phyloP scores from a whole-genome alignment of 2,888 invertebrate species.

The Ectobius pallidus region DNA sequence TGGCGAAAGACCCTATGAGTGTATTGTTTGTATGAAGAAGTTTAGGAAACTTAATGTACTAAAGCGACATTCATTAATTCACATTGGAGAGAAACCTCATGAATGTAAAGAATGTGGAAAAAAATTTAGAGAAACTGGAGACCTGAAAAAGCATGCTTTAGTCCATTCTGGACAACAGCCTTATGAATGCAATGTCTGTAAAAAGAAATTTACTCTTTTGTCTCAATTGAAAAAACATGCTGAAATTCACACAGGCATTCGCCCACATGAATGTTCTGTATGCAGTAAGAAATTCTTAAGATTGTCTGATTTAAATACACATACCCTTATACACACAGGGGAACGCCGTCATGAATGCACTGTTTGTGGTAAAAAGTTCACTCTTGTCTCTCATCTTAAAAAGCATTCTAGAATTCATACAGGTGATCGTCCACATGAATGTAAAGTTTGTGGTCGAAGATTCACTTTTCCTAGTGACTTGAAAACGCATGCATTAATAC shows the following conservation, averaged over 20 bases:
- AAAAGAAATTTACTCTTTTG: neutral
- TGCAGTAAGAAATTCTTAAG: neutral
- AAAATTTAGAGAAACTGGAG: neutral
- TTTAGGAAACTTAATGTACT: constrained; percentile 11
- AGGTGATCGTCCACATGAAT: constrained; percentile 10
- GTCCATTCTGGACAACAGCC: constrained; percentile 10
- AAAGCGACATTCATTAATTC: constrained; percentile 14
- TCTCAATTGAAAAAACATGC: constrained; percentile 14
- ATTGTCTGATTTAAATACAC: constrained; percentile 1
- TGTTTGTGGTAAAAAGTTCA: constrained; percentile 8
- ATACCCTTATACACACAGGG: constrained; percentile 5
- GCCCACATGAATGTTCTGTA: constrained; percentile 1
- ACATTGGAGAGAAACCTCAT: constrained; percentile 3
- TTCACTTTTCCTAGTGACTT: constrained; percentile 19
- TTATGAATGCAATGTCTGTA: constrained; percentile 14
- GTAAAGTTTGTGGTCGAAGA: neutral
- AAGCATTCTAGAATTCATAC: constrained; percentile 15
- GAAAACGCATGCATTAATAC: neutral
- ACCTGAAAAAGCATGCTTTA: neutral
- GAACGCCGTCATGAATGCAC: constrained; percentile 7
- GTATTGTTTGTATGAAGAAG: constrained; percentile 14
- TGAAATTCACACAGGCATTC: constrained; percentile 2
- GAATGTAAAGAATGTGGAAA: constrained; percentile 5
- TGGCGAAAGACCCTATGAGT: constrained; percentile 9
- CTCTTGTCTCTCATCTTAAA: constrained; percentile 8